phyloP scores from a whole-genome alignment of 2,888 invertebrate genomes.

The Yponomeuta evonymella region DNA sequence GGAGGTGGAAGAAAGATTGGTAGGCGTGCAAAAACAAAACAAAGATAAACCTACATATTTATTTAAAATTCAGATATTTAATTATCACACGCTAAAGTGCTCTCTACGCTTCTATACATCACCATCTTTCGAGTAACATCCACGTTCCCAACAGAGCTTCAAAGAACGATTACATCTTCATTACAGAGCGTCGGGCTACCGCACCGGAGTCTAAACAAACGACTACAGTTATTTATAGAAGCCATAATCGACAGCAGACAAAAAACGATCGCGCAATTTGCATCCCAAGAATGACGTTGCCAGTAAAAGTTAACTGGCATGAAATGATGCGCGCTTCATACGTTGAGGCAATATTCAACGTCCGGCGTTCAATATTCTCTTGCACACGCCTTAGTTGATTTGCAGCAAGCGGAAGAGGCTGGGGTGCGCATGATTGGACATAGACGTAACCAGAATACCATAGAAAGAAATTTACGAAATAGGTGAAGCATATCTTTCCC shows the following conservation, averaged over 20 bases:
- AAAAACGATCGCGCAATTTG: slow-evolving; percentile 9
- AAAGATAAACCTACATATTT: no score
- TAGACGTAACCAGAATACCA: slow-evolving; percentile 35
- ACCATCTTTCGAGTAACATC: background rate
- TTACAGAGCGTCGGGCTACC: background rate
- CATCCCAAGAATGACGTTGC: background rate
- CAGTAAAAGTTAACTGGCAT: slow-evolving; percentile 6
- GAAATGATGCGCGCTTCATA: slow-evolving; percentile 6
- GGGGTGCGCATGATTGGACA: slow-evolving; percentile 47
- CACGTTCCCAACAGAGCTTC: background rate
- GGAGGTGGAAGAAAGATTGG: no score
- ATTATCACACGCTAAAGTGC: background rate
- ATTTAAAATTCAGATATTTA: background rate
- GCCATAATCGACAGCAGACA: background rate
- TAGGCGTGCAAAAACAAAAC: no score
- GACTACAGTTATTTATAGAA: background rate
- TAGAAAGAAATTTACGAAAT: background rate
- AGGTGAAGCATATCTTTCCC: no score
- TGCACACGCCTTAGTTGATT: slow-evolving; percentile 9
- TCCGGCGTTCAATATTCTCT: background rate
- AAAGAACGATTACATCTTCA: background rate
- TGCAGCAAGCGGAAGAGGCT: slow-evolving; percentile 18
- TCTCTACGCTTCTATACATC: background rate
- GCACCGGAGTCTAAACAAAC: background rate
- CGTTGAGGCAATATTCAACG: background rate